Conservation (phyloP, 2,888 invertebrate species). For the Mimachlamys varia region DNA sequence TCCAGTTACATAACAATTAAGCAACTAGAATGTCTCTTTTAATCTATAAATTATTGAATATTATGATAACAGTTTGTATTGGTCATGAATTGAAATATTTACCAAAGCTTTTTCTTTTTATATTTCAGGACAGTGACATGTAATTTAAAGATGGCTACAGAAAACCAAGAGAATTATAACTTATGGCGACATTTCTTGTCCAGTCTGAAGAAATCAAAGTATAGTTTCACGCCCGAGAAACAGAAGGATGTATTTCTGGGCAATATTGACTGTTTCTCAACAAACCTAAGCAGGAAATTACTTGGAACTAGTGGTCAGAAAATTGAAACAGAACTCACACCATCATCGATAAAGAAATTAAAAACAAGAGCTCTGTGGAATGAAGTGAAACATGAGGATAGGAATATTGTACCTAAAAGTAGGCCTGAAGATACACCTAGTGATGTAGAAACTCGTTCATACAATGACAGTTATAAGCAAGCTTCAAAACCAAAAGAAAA, state of each 20-base stretch:
- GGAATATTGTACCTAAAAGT: background rate
- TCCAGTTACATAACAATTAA: too few species aligned
- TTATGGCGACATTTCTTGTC: background rate
- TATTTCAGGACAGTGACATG: too few species aligned
- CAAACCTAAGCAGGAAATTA: background rate
- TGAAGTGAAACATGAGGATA: background rate
- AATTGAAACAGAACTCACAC: background rate
- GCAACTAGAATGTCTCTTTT: too few species aligned
- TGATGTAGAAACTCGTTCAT: background rate
- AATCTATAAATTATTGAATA: too few species aligned
- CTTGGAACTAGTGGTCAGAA: background rate
- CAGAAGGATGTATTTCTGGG: background rate
- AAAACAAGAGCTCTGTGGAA: background rate
- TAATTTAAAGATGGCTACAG: background rate
- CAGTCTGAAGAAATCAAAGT: background rate
- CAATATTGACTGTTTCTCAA: constrained; percentile 8
- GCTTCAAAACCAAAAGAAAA: background rate
- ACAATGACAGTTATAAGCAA: background rate
- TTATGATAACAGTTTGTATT: too few species aligned
- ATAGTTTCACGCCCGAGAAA: background rate
- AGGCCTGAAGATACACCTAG: background rate
- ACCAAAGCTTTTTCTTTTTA: too few species aligned
- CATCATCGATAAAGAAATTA: background rate
- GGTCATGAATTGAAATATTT: too few species aligned
- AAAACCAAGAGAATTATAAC: background rate